Evolutionary conservation across 2,888 invertebrate genomes (phyloP).

Genomic region (Tipula vernalis): DNA sequence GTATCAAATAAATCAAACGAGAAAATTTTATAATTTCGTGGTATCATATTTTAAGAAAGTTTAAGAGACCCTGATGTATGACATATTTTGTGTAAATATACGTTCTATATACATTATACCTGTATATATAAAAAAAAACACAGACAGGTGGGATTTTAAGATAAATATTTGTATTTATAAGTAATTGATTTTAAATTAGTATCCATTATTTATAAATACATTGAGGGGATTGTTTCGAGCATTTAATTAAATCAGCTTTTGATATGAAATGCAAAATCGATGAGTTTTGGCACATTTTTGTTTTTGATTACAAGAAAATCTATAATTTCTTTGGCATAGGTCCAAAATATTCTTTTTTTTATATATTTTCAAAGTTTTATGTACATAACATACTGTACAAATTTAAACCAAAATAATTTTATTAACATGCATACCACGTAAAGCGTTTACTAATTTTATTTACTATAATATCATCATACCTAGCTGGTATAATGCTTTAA

Average conservation of each 20-base stretch:
- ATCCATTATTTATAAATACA: neutral
- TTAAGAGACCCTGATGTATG: neutral
- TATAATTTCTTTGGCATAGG: neutral
- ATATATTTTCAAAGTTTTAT: neutral
- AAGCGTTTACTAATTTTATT: too few relatives aligned
- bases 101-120: neutral
- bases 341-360: neutral
- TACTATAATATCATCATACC: too few relatives aligned
- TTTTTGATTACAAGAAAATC: neutral
- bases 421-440: too few relatives aligned
- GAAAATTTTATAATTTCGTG: neutral
- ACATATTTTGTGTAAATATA: neutral
- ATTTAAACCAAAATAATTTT: too few relatives aligned
- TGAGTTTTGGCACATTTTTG: neutral
- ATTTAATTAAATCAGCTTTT: too few relatives aligned
- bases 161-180: neutral
- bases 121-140: neutral
- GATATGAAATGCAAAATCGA: neutral
- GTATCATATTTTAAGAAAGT: neutral
- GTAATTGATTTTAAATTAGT: neutral
- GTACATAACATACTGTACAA: too few relatives aligned
- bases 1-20: too few relatives aligned
- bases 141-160: neutral
- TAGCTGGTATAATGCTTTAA: too few relatives aligned
- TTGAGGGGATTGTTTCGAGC: neutral